Percentiles rank a stretch among this genome's conserved stretches.
phyloP scores from a whole-genome alignment of 2,888 invertebrate genomes.

The Rapana venosa region DNA sequence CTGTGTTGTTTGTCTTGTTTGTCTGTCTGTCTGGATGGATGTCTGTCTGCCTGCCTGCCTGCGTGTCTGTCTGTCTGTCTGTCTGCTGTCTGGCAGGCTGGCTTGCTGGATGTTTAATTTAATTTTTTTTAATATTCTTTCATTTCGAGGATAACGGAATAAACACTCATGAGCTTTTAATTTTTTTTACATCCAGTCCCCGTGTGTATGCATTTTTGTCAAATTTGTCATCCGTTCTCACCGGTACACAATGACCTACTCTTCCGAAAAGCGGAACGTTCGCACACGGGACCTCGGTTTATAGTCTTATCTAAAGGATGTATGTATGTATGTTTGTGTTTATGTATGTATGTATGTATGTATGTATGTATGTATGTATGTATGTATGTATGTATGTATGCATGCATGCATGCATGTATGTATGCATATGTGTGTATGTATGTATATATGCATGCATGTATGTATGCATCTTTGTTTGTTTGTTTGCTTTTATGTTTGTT shows the following conservation, averaged over 20 bases:
- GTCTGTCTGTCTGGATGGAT: neutral
- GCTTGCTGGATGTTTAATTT: too few species aligned
- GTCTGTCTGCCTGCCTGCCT: neutral
- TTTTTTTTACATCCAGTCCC: too few species aligned
- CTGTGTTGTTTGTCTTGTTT: neutral
- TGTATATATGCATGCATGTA: neutral
- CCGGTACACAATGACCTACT: too few species aligned
- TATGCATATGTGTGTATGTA: neutral
- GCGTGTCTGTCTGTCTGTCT: constrained; percentile 20
- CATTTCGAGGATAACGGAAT: too few species aligned
- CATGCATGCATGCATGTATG: neutral
- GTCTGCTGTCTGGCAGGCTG: too few species aligned
- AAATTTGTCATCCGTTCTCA: too few species aligned
- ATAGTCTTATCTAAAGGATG: neutral
- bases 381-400: neutral
- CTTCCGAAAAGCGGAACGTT: too few species aligned
- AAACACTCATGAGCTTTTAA: too few species aligned
- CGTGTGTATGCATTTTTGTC: too few species aligned
- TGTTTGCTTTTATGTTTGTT: neutral
- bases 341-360: neutral
- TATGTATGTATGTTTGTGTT: neutral
- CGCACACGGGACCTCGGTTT: too few species aligned
- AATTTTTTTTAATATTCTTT: too few species aligned
- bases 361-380: neutral
- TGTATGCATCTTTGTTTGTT: neutral